Evolutionary conservation across 2,113 vertebrate genomes (phyloP).

Genomic region (Tragelaphus imberbis): DNA sequence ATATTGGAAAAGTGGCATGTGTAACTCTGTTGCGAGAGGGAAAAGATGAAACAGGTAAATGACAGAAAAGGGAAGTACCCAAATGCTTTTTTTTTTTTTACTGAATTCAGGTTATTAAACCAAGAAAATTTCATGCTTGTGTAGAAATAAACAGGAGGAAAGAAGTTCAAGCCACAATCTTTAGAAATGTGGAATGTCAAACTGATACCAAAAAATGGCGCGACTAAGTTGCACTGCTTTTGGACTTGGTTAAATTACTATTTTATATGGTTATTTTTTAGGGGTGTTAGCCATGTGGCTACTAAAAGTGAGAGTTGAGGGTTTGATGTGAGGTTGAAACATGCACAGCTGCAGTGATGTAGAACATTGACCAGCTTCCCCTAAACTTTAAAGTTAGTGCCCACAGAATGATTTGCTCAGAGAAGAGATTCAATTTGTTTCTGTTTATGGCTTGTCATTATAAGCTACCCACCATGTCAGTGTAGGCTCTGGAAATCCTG

Average conservation of each 20-base stretch:
- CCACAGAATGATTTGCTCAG: conserved; percentile 17
- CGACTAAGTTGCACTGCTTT: neutral
- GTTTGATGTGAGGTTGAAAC: conserved; percentile 17
- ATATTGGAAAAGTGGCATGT: neutral
- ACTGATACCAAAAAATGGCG: neutral
- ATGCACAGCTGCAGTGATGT: conserved; percentile 49
- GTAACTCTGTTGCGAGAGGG: neutral
- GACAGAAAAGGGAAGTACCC: neutral
- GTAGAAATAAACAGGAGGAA: conserved; percentile 16
- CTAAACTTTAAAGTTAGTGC: conserved; percentile 49
- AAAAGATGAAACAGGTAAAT: neutral
- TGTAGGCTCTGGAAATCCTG: conserved; percentile 90
- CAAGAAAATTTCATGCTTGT: neutral
- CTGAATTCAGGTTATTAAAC: neutral
- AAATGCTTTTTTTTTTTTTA: neutral
- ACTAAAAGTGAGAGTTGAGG: neutral
- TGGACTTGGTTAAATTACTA: neutral
- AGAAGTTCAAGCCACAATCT: neutral
- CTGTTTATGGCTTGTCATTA: conserved; percentile 80
- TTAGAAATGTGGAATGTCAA: conserved; percentile 61
- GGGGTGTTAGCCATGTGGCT: conserved; percentile 21
- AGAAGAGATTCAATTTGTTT: neutral
- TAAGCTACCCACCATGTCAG: conserved; percentile 97
- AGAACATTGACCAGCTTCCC: conserved; percentile 33
- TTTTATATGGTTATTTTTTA: neutral